These are phyloP conservation scores for Mesocricetus auratus DNA, from an alignment of 2,113 vertebrate genomes.

Conservation along the genomic window DNA sequence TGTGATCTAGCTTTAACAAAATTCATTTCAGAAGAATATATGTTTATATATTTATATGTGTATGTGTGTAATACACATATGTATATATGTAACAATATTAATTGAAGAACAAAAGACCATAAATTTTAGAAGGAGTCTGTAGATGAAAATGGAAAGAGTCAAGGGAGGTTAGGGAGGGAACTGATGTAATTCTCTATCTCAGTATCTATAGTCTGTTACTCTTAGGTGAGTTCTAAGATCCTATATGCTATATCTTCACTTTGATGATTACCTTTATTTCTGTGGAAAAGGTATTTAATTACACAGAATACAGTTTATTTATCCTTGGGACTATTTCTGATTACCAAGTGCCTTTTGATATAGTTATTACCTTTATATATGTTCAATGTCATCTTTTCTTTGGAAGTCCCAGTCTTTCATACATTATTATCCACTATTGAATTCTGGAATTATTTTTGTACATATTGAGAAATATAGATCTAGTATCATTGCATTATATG, in stretches of 20 bases:
- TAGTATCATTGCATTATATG: neutral
- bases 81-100: neutral
- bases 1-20: neutral
- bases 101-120: neutral
- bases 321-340: neutral
- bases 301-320: neutral
- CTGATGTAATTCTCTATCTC: neutral
- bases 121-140: neutral
- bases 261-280: neutral
- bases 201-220: neutral
- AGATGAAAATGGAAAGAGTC: neutral
- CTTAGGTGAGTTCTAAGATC: neutral
- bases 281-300: neutral
- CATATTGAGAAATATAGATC: neutral
- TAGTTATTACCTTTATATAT: neutral
- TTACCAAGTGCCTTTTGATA: neutral
- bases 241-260: neutral
- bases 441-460: neutral
- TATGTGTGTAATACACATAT: neutral
- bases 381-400: neutral
- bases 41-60: neutral
- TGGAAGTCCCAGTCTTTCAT: neutral
- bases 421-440: neutral
- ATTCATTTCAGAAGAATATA: neutral
- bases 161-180: neutral